Evolutionary conservation across 2,113 vertebrate genomes (phyloP), one percentile per base, ranked within the genome.

Genomic region (Eudyptes chrysolophus): DNA sequence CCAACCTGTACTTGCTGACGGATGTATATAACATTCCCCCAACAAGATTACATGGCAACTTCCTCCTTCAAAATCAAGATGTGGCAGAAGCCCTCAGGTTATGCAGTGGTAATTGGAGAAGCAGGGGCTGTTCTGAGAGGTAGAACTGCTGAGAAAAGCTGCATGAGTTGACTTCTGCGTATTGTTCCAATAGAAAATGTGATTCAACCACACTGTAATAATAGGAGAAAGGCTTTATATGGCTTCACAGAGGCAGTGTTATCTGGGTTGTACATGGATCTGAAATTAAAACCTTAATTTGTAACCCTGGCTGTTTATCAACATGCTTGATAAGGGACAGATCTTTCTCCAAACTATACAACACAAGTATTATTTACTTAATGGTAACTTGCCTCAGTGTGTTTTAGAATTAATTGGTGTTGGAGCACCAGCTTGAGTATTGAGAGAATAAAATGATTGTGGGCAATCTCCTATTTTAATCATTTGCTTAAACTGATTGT

Each of bases 1-100:
- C 92, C 94, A 82, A 97, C 95, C 83, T 92, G 81, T 54, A 65
- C 96, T 93, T 97, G 97, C 96, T 98, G 98, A 98, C 97, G 98
- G 98, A 98, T 92, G 96, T 80, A 79, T 87, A 84, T 95, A 95
- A 76, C 92, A 69, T 97, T 94, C 79, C 97, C 93, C 83, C 89
- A 65, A 54, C 11, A 78, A 97, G 97, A 96, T 98, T 94, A 97
- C 97, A 93, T 80, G 97, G 97, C 95, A 94, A 34, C 94, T 97
- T 97, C 96, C 94, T 97, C 94, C 92, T 89, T 89, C 94, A 69
- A 51, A 94, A 92, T 77, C 96, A 90, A 93, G 97, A 97, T 49
- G 95, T 90, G 88, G 71, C 93, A 29, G 90, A 57, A 89, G 75
- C 92, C 93, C 96, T n/a, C 24, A 46, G 94, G 94, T 95, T 84